Base-by-base conservation (phyloP, 2,888 invertebrate genomes). In the Exephanes ischioxanthus region DNA sequence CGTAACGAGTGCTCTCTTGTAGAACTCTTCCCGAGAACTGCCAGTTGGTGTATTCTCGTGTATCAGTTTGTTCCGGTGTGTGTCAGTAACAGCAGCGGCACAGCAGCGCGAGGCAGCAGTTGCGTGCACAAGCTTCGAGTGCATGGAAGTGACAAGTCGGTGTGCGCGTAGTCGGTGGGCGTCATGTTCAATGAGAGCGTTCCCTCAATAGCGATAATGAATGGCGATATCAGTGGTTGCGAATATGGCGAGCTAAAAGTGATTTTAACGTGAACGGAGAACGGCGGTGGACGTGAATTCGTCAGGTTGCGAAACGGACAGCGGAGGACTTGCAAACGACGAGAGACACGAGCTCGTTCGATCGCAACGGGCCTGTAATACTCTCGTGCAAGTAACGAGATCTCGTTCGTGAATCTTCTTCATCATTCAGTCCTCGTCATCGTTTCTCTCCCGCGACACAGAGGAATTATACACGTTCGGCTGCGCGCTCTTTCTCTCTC, bases 141-240 rank as follows among this genome's bases (percentile, higher is more conserved):
- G 83, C 53, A 76, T 67, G 79, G 84, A 77, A 87, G 87, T 90
- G 91, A 91, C 90, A 90, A 89, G 89, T 87, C 88, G 86, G 89
- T 89, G 90, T 89, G 87, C 87, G 89, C 89, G 89, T 84, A 88
- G 88, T 63, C 89, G 89, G 91, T 93, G 93, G 91, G 91, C 91
- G 91, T 91, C 89, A 89, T 89, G 87, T 88, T 90, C 86, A 91
- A 90, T 87, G 89, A 90, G 88, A 87, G 87, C 86, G 87, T 87
- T 91, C 89, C 88, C 87, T 81, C 87, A 85, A 88, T 88, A 89
- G 91, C 89, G 92, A 93, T 92, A 91, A 92, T 92, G 90, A 92
- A 91, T 88, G 85, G 88, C 89, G 91, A 91, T 92, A 91, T 89
- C 88, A 86, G 89, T 86, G 85, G 87, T 85, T 90, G 89, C 88